These are phyloP conservation scores for Cirrhinus mrigala DNA, from an alignment of 2,797 vertebrate species.

Conservation along the genomic window DNA sequence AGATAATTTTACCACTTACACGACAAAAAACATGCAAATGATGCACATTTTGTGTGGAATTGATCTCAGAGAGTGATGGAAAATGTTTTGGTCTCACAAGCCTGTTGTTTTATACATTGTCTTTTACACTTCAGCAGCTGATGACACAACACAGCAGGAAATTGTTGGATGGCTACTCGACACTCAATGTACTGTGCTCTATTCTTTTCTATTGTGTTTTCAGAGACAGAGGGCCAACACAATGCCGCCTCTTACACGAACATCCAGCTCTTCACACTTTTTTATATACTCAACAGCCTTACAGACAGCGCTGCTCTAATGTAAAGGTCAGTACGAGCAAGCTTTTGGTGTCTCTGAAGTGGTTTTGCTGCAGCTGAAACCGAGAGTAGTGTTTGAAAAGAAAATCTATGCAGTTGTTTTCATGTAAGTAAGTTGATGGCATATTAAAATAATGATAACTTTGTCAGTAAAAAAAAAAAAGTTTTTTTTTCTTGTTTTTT, in stretches of 20 bases:
- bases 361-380: conserved; percentile 1
- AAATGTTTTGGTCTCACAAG: neutral
- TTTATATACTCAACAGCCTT: conserved; percentile 10
- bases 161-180: neutral
- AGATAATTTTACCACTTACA: neutral
- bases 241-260: neutral
- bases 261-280: conserved; percentile 20
- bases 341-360: conserved; percentile 8
- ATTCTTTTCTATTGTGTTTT: conserved; percentile 26
- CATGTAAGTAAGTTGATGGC: neutral
- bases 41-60: neutral
- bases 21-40: neutral
- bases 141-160: conserved; percentile 4
- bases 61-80: neutral
- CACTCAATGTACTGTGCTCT: neutral
- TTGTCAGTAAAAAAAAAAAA: conserved; percentile 1
- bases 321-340: conserved; percentile 12
- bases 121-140: neutral
- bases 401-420: neutral
- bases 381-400: neutral
- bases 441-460: neutral
- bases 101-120: conserved; percentile 9
- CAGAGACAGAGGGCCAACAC: neutral
- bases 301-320: conserved; percentile 1
- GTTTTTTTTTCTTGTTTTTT: too few relatives aligned